A percentile compares a stretch with the other conserved stretches of the same genome.
Conservation (phyloP, 2,888 invertebrate species). For the Rutpela maculata region DNA sequence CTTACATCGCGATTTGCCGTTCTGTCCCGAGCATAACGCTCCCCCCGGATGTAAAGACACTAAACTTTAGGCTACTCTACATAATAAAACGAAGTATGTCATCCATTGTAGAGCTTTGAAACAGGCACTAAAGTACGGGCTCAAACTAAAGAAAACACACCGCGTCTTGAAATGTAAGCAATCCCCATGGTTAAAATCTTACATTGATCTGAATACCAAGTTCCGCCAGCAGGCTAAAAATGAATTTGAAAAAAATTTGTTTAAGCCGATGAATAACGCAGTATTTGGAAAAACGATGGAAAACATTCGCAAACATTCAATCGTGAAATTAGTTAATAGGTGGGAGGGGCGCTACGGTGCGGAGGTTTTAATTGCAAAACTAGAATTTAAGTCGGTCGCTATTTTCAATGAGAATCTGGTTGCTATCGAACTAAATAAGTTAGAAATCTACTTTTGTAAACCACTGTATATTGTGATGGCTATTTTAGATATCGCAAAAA, state of each 20-base stretch:
- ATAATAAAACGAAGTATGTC: too few relatives aligned
- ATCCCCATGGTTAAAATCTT: constrained; percentile 52
- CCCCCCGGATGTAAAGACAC: too few relatives aligned
- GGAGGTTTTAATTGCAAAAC: constrained; percentile 47
- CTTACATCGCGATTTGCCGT: too few relatives aligned
- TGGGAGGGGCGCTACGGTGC: constrained; percentile 47
- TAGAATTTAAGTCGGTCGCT: constrained; percentile 52
- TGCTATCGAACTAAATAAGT: constrained; percentile 47
- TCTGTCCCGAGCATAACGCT: too few relatives aligned
- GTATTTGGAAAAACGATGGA: constrained; percentile 54
- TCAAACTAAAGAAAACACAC: constrained; percentile 48
- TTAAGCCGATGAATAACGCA: constrained; percentile 52
- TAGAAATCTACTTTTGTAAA: constrained; percentile 52
- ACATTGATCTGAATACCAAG: constrained; percentile 51
- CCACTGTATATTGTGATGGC: constrained; percentile 56
- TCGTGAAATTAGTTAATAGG: constrained; percentile 45
- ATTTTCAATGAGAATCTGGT: constrained; percentile 50
- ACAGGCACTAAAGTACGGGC: constrained; percentile 55
- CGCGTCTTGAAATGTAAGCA: constrained; percentile 52
- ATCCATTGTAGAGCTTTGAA: constrained; percentile 51
- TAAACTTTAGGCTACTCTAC: too few relatives aligned
- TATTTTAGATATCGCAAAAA: constrained; percentile 58
- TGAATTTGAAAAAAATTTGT: constrained; percentile 53
- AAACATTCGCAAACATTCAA: constrained; percentile 46
- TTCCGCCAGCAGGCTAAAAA: constrained; percentile 43